Evolutionary conservation across 2,888 invertebrate species (phyloP).

Genomic region (Hypercompe scribonia): DNA sequence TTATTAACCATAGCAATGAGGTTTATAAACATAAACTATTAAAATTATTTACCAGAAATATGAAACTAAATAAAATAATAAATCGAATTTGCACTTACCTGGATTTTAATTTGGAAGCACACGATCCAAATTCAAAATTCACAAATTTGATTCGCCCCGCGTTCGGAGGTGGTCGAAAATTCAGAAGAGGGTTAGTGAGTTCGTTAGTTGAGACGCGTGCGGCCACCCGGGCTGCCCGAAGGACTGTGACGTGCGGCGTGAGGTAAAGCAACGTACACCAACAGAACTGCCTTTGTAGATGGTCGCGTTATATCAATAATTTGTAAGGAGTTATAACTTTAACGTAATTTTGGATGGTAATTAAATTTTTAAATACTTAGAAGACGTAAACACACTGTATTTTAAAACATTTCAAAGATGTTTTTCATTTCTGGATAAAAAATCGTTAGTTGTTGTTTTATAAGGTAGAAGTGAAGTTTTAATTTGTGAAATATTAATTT

Average conservation of each 20-base stretch:
- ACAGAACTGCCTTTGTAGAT: conserved; percentile 30
- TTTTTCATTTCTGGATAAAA: too few species aligned
- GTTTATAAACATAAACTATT: not conserved
- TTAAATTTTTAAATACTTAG: not conserved
- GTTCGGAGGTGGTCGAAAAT: conserved; percentile 46
- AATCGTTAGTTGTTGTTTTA: too few species aligned
- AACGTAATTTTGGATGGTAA: not conserved
- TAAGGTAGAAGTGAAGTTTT: too few species aligned
- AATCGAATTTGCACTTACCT: conserved; percentile 49
- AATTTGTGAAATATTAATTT: too few species aligned
- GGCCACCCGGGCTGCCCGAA: conserved; percentile 57
- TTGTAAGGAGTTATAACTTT: conserved; percentile 41
- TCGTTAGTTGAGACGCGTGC: conserved; percentile 60
- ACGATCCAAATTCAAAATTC: conserved; percentile 59
- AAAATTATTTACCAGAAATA: conserved; percentile 2
- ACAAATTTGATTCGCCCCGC: conserved; percentile 53
- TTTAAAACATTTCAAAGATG: too few species aligned
- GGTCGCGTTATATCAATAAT: conserved; percentile 48
- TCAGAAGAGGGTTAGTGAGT: conserved; percentile 40
- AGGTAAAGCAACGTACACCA: conserved; percentile 33
- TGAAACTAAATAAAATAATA: not conserved
- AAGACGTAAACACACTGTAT: too few species aligned
- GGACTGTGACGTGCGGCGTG: conserved; percentile 62
- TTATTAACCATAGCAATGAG: not conserved
- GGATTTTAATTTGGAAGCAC: conserved; percentile 30